A percentile compares a stretch with the other conserved stretches of the same genome.
These are phyloP conservation scores for Solenodon paradoxus DNA, from an alignment of 2,113 vertebrate genomes.

Conservation along the genomic window DNA sequence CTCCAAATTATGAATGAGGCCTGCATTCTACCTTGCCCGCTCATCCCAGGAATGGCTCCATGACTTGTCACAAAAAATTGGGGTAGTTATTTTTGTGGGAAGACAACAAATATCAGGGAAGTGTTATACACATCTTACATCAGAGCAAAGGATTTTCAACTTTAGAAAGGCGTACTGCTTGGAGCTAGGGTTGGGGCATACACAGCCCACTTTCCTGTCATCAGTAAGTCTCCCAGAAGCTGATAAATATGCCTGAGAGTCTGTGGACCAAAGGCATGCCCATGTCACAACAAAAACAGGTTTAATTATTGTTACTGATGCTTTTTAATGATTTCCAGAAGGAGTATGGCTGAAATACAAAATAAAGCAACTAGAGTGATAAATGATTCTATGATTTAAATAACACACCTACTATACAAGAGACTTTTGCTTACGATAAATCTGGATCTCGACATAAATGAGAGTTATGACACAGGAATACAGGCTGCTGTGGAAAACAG, in stretches of 20 bases:
- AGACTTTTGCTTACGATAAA: neutral
- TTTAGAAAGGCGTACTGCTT: neutral
- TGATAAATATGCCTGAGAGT: neutral
- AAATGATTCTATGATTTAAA: conserved; percentile 31
- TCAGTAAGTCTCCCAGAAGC: neutral
- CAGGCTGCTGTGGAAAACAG: neutral
- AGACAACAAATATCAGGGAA: neutral
- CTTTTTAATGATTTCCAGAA: neutral
- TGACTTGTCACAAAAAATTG: neutral
- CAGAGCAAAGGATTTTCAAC: neutral
- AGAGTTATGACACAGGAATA: neutral
- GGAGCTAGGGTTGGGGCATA: neutral
- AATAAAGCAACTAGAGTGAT: neutral
- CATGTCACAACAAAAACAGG: neutral
- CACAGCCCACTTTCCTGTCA: neutral
- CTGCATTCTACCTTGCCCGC: neutral
- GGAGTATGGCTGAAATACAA: neutral
- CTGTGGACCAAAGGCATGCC: neutral
- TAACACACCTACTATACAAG: neutral
- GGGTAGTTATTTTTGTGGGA: neutral
- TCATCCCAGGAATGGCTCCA: neutral
- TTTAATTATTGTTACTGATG: neutral
- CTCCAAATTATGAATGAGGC: neutral
- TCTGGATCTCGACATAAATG: neutral
- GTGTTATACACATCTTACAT: neutral